These are phyloP conservation scores for Apteryx owenii DNA, from an alignment of 2,113 vertebrate species.

Conservation along the genomic window DNA sequence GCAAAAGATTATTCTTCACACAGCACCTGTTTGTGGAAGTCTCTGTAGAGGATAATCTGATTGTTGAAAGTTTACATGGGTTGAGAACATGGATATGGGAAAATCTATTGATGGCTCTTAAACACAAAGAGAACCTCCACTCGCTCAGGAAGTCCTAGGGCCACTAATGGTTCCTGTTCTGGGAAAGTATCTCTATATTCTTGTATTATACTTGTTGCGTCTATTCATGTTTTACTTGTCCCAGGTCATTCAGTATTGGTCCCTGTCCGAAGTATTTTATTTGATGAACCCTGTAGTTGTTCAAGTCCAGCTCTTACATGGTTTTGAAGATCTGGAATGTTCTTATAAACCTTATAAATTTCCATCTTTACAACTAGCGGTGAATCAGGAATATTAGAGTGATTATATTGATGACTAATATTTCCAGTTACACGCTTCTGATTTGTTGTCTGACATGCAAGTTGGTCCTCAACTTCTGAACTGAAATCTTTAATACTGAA, in stretches of 20 bases:
- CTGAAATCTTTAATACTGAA: neutral
- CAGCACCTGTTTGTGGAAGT: neutral
- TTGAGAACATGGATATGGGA: neutral
- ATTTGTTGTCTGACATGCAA: neutral
- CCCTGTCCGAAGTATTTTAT: neutral
- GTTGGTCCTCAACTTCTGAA: neutral
- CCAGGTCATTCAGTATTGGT: neutral
- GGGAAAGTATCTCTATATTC: neutral
- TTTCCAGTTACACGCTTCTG: neutral
- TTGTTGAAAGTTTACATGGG: neutral
- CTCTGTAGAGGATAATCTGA: neutral
- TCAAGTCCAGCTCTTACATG: neutral
- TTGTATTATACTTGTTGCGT: neutral
- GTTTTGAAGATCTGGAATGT: rapidly evolving
- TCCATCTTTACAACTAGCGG: neutral
- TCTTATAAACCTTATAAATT: neutral
- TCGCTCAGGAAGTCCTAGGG: neutral
- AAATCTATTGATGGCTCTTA: neutral
- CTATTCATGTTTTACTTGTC: neutral
- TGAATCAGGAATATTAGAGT: neutral
- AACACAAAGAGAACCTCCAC: neutral
- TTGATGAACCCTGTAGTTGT: rapidly evolving
- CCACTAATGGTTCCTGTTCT: neutral
- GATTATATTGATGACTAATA: neutral
- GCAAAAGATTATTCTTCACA: neutral